Conservation (phyloP, 2,888 invertebrate species). For the Tenthredo distinguenda region DNA sequence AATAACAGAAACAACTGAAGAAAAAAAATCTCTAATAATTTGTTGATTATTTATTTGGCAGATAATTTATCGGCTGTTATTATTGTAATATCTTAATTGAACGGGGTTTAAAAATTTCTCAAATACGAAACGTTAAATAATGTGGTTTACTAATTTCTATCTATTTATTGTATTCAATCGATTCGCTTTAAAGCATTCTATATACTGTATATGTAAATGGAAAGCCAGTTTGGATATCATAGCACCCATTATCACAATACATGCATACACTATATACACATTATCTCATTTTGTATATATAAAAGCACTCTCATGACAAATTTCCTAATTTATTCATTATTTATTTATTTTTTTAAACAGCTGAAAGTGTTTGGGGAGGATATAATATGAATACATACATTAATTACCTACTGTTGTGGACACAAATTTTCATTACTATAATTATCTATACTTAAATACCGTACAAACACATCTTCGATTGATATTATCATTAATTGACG, state of each 20-base stretch:
- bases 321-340: slow-evolving; percentile 65
- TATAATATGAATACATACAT: slow-evolving; percentile 34
- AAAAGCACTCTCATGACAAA: slow-evolving; percentile 67
- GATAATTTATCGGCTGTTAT: neutral
- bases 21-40: neutral
- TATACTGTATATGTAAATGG: slow-evolving; percentile 3
- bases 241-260: slow-evolving; percentile 41
- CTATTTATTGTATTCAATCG: neutral
- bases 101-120: neutral
- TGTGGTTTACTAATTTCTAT: neutral
- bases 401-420: slow-evolving; percentile 34
- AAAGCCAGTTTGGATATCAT: slow-evolving; percentile 47
- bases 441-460: neutral
- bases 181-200: neutral
- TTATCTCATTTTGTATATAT: slow-evolving; percentile 49
- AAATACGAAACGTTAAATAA: neutral
- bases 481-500: neutral
- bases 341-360: slow-evolving; percentile 60
- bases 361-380: slow-evolving; percentile 29
- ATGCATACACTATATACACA: slow-evolving; percentile 23
- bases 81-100: neutral
- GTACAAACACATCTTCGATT: neutral
- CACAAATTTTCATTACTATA: slow-evolving; percentile 47
- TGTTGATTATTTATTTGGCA: slow-evolving; percentile 24
- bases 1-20: neutral